Evolutionary conservation across 1,140 invertebrate genomes (phyloP), one percentile per base, ranked within the genome.

Genomic region (Drosophila fuyamai): DNA sequence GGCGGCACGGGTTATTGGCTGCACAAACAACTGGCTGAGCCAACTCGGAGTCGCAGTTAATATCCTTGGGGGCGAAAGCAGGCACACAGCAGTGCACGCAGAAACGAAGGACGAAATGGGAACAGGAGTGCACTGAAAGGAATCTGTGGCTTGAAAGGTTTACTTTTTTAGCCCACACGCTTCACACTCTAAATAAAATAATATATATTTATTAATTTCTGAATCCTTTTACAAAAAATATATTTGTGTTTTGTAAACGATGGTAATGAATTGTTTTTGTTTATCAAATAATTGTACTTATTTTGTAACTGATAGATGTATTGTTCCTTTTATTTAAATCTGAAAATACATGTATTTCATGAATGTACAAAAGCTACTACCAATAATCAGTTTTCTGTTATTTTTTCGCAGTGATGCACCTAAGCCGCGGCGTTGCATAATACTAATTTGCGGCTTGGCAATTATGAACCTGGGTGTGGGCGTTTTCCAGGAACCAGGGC

Each of bases 371-470:
- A 32, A 1, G 5, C 29, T 5, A 40, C 18, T 9, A 13, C 4
- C 38, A 13, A 13, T 1, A 5, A 40, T 1, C 13, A 1, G 2
- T n/a, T 13, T n/a, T 40, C 5, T 40, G 4, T n/a, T 5, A n/a
- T 40, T 9, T 68, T 68, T 50, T 66, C 5, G 10, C 32, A 46
- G 56, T 59, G 43, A 9, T 18, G 32, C 48, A 23, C 44, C 41
- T 46, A 29, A 12, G 38, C 51, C 47, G 68, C 44, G 53, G 56
- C 75, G 58, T 57, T 76, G 61, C 73, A 76, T 76, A 88, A 90
- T 89, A 89, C 84, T 88, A 88, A 89, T 89, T 89, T 89, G 84
- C 74, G 74, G 80, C 80, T 76, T 76, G 61, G 73, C 72, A 76
- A 76, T 71, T 71, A 71, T 76, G 73, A 73, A 58, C 18, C 44